Percentiles rank a stretch among this genome's conserved stretches.
Conservation (phyloP, 30 jellyfish, hydroid and myxozoan genomes). For the Aurelia aurita region DNA sequence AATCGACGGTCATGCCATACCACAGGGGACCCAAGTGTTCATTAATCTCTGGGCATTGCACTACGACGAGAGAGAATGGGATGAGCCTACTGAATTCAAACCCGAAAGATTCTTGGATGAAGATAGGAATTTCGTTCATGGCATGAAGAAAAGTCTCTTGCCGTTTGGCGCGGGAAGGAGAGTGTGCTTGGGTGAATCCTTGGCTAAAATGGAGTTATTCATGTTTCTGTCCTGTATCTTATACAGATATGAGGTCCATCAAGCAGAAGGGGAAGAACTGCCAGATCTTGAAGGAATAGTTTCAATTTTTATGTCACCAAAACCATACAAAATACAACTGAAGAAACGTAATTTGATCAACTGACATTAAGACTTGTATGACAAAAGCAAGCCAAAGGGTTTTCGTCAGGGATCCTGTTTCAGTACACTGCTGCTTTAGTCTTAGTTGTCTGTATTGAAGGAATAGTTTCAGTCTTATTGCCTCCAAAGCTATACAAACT, state of each 20-base stretch:
- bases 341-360: background rate
- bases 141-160: slow-evolving; percentile 64
- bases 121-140: slow-evolving; percentile 42
- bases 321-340: slow-evolving; percentile 37
- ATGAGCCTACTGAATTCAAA: slow-evolving; percentile 69
- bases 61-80: slow-evolving; percentile 82
- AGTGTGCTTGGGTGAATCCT: slow-evolving; percentile 86
- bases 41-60: slow-evolving; percentile 80
- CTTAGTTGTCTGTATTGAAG: too few species aligned
- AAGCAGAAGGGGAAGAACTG: slow-evolving; percentile 19
- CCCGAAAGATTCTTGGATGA: slow-evolving; percentile 84
- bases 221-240: slow-evolving; percentile 44
- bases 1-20: slow-evolving; percentile 69
- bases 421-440: too few species aligned
- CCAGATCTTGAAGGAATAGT: slow-evolving; percentile 65
- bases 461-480: too few species aligned
- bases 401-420: too few species aligned
- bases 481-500: too few species aligned
- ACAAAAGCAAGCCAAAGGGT: too few species aligned
- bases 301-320: slow-evolving; percentile 39
- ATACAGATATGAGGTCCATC: slow-evolving; percentile 47
- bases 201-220: slow-evolving; percentile 42
- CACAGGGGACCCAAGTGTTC: slow-evolving; percentile 69
- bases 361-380: too few species aligned
- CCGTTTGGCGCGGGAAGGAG: slow-evolving; percentile 98